Percentiles rank a stretch among this genome's conserved stretches.
phyloP scores from a whole-genome alignment of 2,113 vertebrate genomes.

The Cheirogaleus medius region DNA sequence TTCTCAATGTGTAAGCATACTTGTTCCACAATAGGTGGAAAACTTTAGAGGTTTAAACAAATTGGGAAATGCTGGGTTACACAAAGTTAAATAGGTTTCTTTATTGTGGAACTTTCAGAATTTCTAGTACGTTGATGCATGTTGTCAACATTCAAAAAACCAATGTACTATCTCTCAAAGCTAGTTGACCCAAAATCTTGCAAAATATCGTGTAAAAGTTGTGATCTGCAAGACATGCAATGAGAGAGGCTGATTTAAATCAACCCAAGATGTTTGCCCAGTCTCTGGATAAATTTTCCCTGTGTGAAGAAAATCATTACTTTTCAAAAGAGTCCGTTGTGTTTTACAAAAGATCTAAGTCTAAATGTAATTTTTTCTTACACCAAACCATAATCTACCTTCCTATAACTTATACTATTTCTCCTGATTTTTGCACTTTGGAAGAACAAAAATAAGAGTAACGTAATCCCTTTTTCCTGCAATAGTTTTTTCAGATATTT shows the following conservation, averaged over 20 bases:
- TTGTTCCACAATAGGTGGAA: neutral
- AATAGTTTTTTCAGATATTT: neutral
- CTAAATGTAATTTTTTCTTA: neutral
- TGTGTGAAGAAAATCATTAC: neutral
- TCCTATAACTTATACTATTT: neutral
- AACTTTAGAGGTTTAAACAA: neutral
- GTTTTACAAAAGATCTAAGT: neutral
- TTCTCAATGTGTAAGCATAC: neutral
- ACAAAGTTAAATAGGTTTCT: neutral
- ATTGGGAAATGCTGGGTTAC: neutral
- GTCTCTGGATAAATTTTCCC: neutral
- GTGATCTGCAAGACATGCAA: neutral
- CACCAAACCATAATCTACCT: neutral
- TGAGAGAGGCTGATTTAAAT: neutral
- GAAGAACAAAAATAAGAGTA: neutral
- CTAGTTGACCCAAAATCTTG: neutral
- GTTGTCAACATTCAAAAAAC: neutral
- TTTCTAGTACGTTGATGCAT: neutral
- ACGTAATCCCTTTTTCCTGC: neutral
- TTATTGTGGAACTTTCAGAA: neutral
- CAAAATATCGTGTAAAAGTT: neutral
- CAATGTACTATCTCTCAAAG: neutral
- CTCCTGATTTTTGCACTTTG: neutral
- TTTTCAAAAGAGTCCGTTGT: neutral
- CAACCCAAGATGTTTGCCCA: neutral